phyloP scores from a whole-genome alignment of 2,113 vertebrate species.

The Psammodynastes pulverulentus region DNA sequence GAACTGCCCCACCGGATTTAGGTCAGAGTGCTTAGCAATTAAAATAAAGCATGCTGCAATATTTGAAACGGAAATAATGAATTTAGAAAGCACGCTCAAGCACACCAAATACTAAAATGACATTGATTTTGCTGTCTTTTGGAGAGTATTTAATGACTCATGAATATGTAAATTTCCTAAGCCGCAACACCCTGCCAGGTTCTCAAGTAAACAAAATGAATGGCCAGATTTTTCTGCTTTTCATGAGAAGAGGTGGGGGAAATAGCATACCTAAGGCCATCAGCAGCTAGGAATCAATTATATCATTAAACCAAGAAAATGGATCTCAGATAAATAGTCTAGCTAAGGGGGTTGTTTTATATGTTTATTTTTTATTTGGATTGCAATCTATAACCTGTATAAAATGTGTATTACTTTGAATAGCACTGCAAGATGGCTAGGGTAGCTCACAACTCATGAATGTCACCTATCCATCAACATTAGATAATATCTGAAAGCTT shows the following conservation, averaged over 20 bases:
- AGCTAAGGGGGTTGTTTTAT: background rate
- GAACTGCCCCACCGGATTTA: conserved; percentile 23
- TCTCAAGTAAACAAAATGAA: conserved; percentile 26
- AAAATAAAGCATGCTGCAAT: conserved; percentile 14
- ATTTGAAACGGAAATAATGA: conserved; percentile 2
- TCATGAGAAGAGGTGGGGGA: background rate
- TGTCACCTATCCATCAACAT: background rate
- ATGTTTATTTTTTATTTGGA: conserved; percentile 19
- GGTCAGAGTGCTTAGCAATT: background rate
- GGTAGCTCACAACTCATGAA: background rate
- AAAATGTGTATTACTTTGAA: background rate
- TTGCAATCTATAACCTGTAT: background rate
- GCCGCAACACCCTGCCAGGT: conserved; percentile 9
- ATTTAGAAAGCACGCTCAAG: background rate
- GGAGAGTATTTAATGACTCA: background rate
- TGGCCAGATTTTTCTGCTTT: background rate
- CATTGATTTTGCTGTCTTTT: conserved; percentile 7
- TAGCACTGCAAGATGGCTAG: background rate
- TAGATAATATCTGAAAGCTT: background rate
- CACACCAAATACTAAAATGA: background rate
- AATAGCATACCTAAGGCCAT: background rate
- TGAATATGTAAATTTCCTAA: conserved; percentile 13
- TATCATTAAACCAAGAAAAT: background rate
- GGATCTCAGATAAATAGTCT: background rate
- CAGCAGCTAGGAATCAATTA: conserved; percentile 11